A percentile compares a stretch with the other conserved stretches of the same genome.
phyloP scores from a whole-genome alignment of 2,113 vertebrate species.

The Rhineura floridana region DNA sequence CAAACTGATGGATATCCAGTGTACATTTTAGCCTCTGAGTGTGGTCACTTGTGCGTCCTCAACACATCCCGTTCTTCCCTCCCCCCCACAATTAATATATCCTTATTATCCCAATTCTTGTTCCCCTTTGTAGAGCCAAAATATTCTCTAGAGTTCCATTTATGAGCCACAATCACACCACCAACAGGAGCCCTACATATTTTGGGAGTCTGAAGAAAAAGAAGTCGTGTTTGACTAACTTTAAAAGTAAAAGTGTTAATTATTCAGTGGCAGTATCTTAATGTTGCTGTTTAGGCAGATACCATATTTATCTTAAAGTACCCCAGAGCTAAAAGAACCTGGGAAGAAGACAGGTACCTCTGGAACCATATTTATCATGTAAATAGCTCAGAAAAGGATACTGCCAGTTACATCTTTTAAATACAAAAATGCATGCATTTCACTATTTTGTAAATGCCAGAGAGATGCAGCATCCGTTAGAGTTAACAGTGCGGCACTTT shows the following conservation, averaged over 20 bases:
- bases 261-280: slow-evolving; percentile 51
- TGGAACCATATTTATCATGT: slow-evolving; percentile 75
- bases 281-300: slow-evolving; percentile 57
- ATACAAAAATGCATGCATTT: slow-evolving; percentile 84
- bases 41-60: slow-evolving; percentile 40
- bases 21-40: slow-evolving; percentile 43
- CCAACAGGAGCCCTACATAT: neutral
- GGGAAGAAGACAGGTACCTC: slow-evolving; percentile 67
- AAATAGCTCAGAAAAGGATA: slow-evolving; percentile 75
- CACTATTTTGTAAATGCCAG: slow-evolving; percentile 96
- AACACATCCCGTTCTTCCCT: neutral
- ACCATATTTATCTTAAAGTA: slow-evolving; percentile 71
- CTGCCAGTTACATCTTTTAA: slow-evolving; percentile 81
- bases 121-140: neutral
- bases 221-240: slow-evolving; percentile 48
- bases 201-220: neutral
- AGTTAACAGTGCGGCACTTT: slow-evolving; percentile 99
- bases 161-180: neutral
- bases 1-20: slow-evolving; percentile 57
- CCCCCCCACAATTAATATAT: neutral
- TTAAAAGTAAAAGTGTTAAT: slow-evolving; percentile 61
- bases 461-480: slow-evolving; percentile 89
- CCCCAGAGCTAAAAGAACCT: slow-evolving; percentile 69
- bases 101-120: neutral
- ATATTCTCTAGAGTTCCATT: neutral